A percentile compares a stretch with the other conserved stretches of the same genome.
phyloP scores from a whole-genome alignment of 1,140 invertebrate species.

The Drusus annulatus region DNA sequence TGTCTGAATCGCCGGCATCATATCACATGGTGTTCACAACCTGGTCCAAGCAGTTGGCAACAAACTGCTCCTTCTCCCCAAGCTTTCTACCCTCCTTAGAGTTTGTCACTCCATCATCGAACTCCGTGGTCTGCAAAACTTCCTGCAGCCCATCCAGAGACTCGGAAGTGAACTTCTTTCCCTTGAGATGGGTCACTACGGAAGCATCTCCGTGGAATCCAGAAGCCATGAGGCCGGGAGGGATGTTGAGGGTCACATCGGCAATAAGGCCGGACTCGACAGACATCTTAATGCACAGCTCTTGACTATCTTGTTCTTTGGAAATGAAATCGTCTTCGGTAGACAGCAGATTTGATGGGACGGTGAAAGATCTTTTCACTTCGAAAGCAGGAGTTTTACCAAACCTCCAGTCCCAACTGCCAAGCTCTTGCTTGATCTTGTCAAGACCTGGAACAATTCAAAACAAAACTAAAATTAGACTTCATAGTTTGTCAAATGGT shows the following conservation, averaged over 20 bases:
- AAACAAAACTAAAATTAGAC: not conserved
- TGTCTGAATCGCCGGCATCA: constrained; percentile 41
- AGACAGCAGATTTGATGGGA: constrained; percentile 65
- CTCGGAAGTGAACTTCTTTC: constrained; percentile 69
- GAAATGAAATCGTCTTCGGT: constrained; percentile 32
- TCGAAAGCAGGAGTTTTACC: constrained; percentile 91
- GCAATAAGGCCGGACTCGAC: constrained; percentile 69
- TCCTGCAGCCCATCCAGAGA: constrained; percentile 67
- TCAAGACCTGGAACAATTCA: constrained; percentile 74
- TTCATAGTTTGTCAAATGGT: no score
- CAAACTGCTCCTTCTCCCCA: constrained; percentile 70
- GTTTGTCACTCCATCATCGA: constrained; percentile 58
- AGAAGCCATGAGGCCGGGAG: constrained; percentile 67
- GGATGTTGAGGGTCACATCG: constrained; percentile 69
- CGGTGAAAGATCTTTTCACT: constrained; percentile 71
- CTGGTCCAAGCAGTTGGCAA: constrained; percentile 70
- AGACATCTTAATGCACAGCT: constrained; percentile 68
- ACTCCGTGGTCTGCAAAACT: constrained; percentile 66
- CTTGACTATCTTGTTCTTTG: constrained; percentile 61
- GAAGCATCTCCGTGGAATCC: constrained; percentile 70
- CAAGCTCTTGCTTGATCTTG: constrained; percentile 76
- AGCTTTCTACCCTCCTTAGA: constrained; percentile 61
- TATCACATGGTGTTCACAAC: constrained; percentile 68
- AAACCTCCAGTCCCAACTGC: constrained; percentile 90
- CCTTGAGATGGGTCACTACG: constrained; percentile 69